phyloP scores from a whole-genome alignment of 30 jellyfish, hydroid and myxozoan species.

The Phacellophora camtschatica region DNA sequence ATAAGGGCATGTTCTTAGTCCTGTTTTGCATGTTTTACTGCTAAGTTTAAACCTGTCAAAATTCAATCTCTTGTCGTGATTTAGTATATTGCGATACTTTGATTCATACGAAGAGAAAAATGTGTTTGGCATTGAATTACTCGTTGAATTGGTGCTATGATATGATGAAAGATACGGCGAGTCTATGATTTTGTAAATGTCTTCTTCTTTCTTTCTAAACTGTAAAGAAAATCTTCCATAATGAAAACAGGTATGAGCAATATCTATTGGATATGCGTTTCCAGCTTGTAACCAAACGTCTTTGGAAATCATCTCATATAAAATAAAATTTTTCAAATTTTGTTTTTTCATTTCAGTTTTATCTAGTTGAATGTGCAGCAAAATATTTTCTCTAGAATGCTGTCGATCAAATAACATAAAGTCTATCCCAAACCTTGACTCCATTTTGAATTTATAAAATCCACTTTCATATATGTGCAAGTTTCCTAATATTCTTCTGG shows the following conservation, averaged over 20 bases:
- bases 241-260: not conserved
- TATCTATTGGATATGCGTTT: constrained; percentile 32
- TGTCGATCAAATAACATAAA: constrained; percentile 12
- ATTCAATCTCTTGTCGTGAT: constrained; percentile 5
- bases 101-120: not conserved
- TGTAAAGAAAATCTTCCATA: constrained; percentile 8
- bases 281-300: constrained; percentile 34
- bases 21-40: constrained; percentile 19
- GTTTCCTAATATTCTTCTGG: constrained; percentile 59
- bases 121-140: constrained; percentile 18
- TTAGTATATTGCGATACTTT: not conserved
- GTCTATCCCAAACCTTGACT: constrained; percentile 49
- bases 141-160: not conserved
- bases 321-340: not conserved
- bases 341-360: constrained; percentile 2
- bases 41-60: not conserved
- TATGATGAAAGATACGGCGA: constrained; percentile 10
- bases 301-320: not conserved
- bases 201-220: constrained; percentile 1
- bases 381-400: not conserved
- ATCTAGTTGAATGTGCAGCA: not conserved
- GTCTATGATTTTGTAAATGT: not conserved
- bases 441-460: constrained; percentile 39
- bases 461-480: constrained; percentile 35
- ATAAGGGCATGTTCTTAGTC: constrained; percentile 62